Conservation (phyloP, 2,113 vertebrate species). For the Herpetotheres cachinnans region DNA sequence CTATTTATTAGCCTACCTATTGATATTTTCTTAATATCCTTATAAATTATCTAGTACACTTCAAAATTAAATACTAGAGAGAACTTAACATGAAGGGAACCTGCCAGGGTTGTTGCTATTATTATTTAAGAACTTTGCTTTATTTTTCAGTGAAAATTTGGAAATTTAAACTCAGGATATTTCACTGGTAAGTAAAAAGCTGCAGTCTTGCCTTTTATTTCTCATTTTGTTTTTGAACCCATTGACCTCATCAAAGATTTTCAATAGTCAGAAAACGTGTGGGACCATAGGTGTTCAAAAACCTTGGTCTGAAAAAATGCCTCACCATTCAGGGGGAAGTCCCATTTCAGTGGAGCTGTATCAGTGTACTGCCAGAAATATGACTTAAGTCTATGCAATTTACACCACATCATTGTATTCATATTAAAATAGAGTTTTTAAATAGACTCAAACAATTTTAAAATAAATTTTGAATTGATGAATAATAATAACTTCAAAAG, state of each 20-base stretch:
- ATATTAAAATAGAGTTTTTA: background rate
- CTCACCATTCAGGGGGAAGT: accelerated
- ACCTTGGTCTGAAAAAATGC: background rate
- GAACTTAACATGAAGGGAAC: background rate
- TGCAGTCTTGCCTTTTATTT: background rate
- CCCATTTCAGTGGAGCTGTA: background rate
- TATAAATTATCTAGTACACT: background rate
- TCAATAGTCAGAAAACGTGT: background rate
- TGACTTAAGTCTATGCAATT: accelerated
- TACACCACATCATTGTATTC: accelerated
- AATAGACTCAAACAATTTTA: background rate
- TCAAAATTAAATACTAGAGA: background rate
- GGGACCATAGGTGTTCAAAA: background rate
- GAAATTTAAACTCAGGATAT: background rate
- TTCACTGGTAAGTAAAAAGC: background rate
- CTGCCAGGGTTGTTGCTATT: background rate
- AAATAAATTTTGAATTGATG: background rate
- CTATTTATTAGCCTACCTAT: background rate
- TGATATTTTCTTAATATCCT: background rate
- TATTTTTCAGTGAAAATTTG: background rate
- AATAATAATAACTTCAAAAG: background rate
- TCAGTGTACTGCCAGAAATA: background rate
- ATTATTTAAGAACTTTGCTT: background rate
- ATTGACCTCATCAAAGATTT: background rate
- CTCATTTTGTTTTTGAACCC: background rate